A percentile compares a stretch with the other conserved stretches of the same genome.
phyloP scores from a whole-genome alignment of 2,113 vertebrate species.

The Rhinogobius similis region DNA sequence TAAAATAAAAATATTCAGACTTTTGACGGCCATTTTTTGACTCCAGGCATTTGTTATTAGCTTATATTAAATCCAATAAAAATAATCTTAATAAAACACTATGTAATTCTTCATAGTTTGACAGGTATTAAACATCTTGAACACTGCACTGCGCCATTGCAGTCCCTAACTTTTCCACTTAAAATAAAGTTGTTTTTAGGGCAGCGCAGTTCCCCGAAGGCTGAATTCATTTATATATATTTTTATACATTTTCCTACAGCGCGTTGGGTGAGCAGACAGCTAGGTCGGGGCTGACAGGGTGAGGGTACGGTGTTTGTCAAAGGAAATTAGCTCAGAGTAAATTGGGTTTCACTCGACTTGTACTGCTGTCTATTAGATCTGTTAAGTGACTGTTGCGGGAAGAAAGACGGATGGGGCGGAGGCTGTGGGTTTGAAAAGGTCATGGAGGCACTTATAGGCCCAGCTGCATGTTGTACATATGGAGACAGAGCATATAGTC shows the following conservation, averaged over 20 bases:
- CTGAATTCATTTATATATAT: slow-evolving; percentile 7
- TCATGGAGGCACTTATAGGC: slow-evolving; percentile 1
- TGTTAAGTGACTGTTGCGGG: slow-evolving; percentile 35
- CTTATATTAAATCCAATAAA: no score
- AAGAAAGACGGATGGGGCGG: slow-evolving; percentile 14
- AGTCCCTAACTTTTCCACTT: not conserved
- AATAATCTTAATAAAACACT: not conserved
- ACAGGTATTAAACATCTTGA: not conserved
- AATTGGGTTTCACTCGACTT: slow-evolving; percentile 38
- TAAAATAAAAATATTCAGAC: no score
- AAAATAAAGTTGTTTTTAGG: slow-evolving; percentile 9
- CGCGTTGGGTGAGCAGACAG: slow-evolving; percentile 3
- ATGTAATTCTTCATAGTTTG: not conserved
- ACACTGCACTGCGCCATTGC: slow-evolving; percentile 6
- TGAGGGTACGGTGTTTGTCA: slow-evolving; percentile 27
- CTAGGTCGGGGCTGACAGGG: slow-evolving; percentile 13
- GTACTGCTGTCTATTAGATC: slow-evolving; percentile 36
- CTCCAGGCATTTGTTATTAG: no score
- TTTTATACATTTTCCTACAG: slow-evolving; percentile 5
- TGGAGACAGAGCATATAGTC: not conserved
- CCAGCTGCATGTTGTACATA: not conserved
- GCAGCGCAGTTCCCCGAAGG: slow-evolving; percentile 1
- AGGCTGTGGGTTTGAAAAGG: slow-evolving; percentile 4
- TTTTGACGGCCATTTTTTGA: no score
- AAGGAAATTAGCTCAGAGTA: slow-evolving; percentile 43